These are phyloP conservation scores for Arenaria interpres DNA, from an alignment of 2,113 vertebrate genomes.

Conservation along the genomic window DNA sequence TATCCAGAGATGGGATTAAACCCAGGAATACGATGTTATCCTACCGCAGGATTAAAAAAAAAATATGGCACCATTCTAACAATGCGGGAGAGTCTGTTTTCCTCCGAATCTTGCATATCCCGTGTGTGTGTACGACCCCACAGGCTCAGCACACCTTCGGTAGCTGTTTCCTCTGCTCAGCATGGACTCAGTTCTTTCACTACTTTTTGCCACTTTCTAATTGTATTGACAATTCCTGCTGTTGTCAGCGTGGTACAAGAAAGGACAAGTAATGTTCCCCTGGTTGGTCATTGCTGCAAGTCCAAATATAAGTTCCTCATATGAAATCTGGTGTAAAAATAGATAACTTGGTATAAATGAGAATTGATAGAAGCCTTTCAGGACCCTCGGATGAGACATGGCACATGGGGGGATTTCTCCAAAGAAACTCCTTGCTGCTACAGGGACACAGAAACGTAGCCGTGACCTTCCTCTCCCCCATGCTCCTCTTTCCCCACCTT, in stretches of 20 bases:
- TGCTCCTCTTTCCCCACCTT: neutral
- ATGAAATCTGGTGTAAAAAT: neutral
- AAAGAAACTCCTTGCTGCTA: neutral
- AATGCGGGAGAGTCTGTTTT: neutral
- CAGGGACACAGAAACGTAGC: neutral
- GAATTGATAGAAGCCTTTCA: neutral
- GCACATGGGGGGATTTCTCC: neutral
- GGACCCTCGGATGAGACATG: neutral
- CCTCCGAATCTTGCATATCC: neutral
- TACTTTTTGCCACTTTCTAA: neutral
- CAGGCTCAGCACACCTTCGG: rapidly evolving
- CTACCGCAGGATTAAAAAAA: neutral
- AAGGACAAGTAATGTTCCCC: neutral
- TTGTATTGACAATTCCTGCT: neutral
- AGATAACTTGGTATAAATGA: neutral
- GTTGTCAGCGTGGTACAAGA: neutral
- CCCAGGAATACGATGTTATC: neutral
- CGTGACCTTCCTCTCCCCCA: neutral
- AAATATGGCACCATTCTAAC: neutral
- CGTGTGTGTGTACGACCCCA: neutral
- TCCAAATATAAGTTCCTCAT: neutral
- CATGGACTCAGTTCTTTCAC: neutral
- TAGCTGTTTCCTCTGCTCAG: neutral
- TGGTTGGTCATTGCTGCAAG: neutral
- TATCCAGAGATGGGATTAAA: neutral